These are phyloP conservation scores for Nowickia ferox DNA, from an alignment of 2,888 invertebrate species.

Conservation along the genomic window DNA sequence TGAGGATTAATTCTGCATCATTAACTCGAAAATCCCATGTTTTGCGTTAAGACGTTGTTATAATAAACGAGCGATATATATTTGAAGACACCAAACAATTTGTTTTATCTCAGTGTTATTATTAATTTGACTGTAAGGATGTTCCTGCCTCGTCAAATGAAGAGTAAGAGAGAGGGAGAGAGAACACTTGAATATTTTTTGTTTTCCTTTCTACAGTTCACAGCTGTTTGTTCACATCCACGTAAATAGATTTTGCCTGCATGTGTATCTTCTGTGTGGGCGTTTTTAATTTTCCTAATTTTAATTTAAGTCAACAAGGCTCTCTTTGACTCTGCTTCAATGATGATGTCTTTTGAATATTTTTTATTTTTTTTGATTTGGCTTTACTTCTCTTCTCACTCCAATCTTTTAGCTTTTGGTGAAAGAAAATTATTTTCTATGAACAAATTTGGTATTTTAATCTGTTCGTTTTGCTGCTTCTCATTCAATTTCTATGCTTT, in stretches of 20 bases:
- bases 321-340: background rate
- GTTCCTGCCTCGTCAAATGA: background rate
- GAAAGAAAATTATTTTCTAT: background rate
- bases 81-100: no score
- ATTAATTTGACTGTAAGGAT: conserved; percentile 20
- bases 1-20: no score
- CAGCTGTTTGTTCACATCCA: conserved; percentile 20
- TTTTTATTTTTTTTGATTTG: background rate
- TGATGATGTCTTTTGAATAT: conserved; percentile 10
- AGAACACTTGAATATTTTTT: conserved; percentile 6
- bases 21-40: no score
- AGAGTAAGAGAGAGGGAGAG: no score
- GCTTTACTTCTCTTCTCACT: background rate
- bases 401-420: background rate
- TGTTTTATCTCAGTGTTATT: background rate
- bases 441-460: conserved; percentile 13
- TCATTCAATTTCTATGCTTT: conserved; percentile 8
- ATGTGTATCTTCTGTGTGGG: background rate
- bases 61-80: no score
- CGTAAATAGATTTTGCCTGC: conserved; percentile 7
- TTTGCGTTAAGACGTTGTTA: no score
- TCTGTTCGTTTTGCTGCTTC: background rate
- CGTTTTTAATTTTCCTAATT: conserved; percentile 5
- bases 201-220: background rate
- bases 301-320: conserved; percentile 39